Conservation (phyloP, 2,888 invertebrate species). For the Melanchra persicariae region DNA sequence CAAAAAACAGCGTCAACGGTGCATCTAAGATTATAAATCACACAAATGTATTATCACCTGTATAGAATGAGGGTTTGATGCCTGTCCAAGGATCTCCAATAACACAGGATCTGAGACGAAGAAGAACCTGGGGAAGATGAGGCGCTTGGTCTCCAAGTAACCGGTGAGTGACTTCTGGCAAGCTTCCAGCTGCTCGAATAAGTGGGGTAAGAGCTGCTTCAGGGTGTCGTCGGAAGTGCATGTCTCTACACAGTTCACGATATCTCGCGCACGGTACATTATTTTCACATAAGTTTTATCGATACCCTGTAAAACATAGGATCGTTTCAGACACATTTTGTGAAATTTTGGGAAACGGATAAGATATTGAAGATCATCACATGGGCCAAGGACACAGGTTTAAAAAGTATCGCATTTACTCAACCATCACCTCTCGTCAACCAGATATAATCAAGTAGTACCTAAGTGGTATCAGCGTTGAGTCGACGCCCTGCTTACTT, state of each 20-base stretch:
- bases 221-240: conserved; percentile 96
- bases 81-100: conserved; percentile 97
- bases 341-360: not conserved
- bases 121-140: conserved; percentile 97
- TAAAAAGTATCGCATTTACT: not conserved
- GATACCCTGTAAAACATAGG: conserved; percentile 91
- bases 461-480: not conserved
- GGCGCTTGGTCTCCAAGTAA: conserved; percentile 95
- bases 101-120: conserved; percentile 97
- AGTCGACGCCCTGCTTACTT: not conserved
- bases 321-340: not conserved
- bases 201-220: conserved; percentile 94
- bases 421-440: not conserved
- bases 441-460: not conserved
- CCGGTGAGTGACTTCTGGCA: conserved; percentile 97
- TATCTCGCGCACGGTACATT: conserved; percentile 96
- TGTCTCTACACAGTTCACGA: conserved; percentile 95
- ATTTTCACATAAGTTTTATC: conserved; percentile 97
- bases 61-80: conserved; percentile 96
- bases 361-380: not conserved
- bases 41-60: conserved; percentile 78
- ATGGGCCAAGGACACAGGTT: not conserved
- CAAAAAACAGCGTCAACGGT: no score
- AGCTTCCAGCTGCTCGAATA: conserved; percentile 96
- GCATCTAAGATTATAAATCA: no score